Conservation (phyloP, 2,888 invertebrate genomes). For the Argyra leucocephala region DNA sequence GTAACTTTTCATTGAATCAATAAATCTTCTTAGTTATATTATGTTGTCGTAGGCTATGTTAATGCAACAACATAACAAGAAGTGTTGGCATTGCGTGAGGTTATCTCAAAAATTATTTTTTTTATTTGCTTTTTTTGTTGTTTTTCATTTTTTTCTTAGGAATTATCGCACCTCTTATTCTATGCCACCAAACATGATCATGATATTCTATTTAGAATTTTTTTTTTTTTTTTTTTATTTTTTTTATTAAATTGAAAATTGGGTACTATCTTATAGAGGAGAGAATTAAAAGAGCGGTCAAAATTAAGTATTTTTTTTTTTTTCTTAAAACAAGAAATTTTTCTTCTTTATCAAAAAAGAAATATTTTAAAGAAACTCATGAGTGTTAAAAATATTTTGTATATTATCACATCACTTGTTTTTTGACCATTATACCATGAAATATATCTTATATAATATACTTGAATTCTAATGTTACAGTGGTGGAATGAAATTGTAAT, state of each 20-base stretch:
- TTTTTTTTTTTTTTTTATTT: too few species aligned
- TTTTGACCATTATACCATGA: too few species aligned
- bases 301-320: background rate
- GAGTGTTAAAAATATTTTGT: too few species aligned
- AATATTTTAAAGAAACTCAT: constrained; percentile 7
- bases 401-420: too few species aligned
- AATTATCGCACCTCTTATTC: constrained; percentile 1
- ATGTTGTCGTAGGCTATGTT: background rate
- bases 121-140: background rate
- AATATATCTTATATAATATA: too few species aligned
- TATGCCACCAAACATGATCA: constrained; percentile 6
- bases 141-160: background rate
- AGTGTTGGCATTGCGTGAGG: constrained; percentile 2
- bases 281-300: too few species aligned
- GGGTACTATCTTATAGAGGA: too few species aligned
- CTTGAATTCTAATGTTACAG: too few species aligned
- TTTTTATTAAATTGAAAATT: too few species aligned
- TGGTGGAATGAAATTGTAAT: too few species aligned
- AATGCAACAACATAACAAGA: background rate
- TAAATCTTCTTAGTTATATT: constrained; percentile 6
- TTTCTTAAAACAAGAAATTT: background rate
- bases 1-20: background rate
- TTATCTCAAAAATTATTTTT: background rate
- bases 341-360: background rate
- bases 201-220: background rate